Evolutionary conservation across 2,797 vertebrate genomes (phyloP).

Genomic region (Phoxinus dragarum): DNA sequence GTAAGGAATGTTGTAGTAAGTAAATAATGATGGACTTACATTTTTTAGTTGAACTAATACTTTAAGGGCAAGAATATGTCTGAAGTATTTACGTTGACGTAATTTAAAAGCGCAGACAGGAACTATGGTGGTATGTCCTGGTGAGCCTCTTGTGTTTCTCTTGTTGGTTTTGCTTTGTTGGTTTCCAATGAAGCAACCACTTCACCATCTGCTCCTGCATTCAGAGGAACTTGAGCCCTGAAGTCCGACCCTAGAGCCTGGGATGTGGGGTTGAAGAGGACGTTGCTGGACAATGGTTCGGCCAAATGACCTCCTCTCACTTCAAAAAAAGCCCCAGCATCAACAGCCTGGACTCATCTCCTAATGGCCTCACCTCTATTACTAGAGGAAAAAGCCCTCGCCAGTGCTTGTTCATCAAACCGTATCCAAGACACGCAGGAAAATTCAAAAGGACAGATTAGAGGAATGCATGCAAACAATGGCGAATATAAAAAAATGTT

Average conservation of each 20-base stretch:
- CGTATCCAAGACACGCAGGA: conserved; percentile 30
- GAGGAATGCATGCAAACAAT: conserved; percentile 17
- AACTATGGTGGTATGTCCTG: conserved; percentile 32
- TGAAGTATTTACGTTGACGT: background rate
- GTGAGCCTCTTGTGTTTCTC: conserved; percentile 55
- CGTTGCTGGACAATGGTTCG: conserved; percentile 61
- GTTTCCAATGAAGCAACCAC: conserved; percentile 68
- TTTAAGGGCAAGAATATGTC: background rate
- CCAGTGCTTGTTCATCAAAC: conserved; percentile 33
- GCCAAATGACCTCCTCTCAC: conserved; percentile 65
- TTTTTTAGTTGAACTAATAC: background rate
- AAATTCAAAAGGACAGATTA: conserved; percentile 21
- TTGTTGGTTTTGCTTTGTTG: conserved; percentile 65
- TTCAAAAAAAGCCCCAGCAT: conserved; percentile 69
- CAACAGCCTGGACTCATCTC: conserved; percentile 63
- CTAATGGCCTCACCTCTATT: conserved; percentile 57
- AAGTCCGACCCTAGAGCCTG: conserved; percentile 67
- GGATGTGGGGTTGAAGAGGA: conserved; percentile 57
- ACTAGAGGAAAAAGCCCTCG: conserved; percentile 46
- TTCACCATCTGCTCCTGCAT: conserved; percentile 78
- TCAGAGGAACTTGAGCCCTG: conserved; percentile 61
- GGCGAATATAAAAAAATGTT: background rate
- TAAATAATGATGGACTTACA: background rate
- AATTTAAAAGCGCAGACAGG: conserved; percentile 41
- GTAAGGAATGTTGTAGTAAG: too few species aligned